Evolutionary conservation across 2,113 vertebrate species (phyloP), one percentile per base, ranked within the genome.

Genomic region (Fulica atra): DNA sequence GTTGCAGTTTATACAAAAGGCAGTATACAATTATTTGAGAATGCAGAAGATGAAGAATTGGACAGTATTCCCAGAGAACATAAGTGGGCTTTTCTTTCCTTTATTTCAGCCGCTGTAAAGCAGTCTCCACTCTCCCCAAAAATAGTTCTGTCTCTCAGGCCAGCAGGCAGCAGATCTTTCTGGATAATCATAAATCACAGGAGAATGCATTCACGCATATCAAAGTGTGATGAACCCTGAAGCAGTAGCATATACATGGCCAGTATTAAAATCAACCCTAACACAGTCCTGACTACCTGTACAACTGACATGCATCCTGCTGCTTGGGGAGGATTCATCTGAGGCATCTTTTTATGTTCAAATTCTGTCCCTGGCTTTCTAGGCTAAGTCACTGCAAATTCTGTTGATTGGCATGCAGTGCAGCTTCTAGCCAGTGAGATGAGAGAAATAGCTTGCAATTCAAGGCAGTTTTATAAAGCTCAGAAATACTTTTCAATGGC

Each of bases 381-480:
- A 71, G 61, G 81, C 16, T 79, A 84, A 86, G 48, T 53, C 65
- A 53, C 51, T 79, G 61, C 44, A 79, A 81, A 95, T 91, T 87
- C 69, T 92, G 53, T 64, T 76, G 51, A 56, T 54, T 85, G 81
- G 53, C 54, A 71, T 68, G 72, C 92, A 81, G 42, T 64, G 17
- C 18, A 89, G 48, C 83, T 97, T 85, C 81, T 76, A 81, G 57
- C 40, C 65, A 86, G 83, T 23, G 50, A 91, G 77, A 71, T 12
- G 65, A 70, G 44, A 79, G 57, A 95, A 96, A 91, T 28, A 65
- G 48, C 70, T 89, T 79, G n/a, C 44, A 92, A 87, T 89, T 91
- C 16, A 10, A 68, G 21, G 59, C 70, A 91, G 65, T 76, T 85
- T 84, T 68, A 25, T 61, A 61, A 44, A 82, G 66, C 81, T 89